Evolutionary conservation across 2,888 invertebrate species (phyloP), one percentile per base, ranked within the genome.

Genomic region (Agrochola litura): DNA sequence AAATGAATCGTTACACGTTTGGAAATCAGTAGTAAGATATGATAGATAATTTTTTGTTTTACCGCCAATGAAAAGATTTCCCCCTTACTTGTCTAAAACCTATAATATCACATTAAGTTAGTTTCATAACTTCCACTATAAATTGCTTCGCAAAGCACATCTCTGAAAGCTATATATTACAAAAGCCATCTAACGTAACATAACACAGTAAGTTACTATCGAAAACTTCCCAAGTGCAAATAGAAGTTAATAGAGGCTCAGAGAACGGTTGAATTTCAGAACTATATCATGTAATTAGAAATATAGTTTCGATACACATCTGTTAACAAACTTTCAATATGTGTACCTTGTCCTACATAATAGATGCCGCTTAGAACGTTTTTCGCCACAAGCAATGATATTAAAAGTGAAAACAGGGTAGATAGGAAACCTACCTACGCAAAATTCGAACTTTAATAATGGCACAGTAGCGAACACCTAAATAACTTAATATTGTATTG

Each of bases 241-340:
- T 69, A 76, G 43, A 78, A 82, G 73, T 76, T 79, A 82, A 76
- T 76, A 72, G 65, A 68, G 30, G 72, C 37, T 72, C 54, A 52
- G 54, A 63, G 60, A 75, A 82, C 66, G 73, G 67, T 64, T 73
- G 16, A 71, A 76, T 68, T 85, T 74, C 73, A 75, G 5, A 82
- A 72, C 73, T 79, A 73, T 30, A 73, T 52, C 54, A 79, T 71
- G 72, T 81, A 86, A 83, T 85, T 81, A 84, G 72, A 84, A 80
- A 78, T 87, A 87, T 76, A 68, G 67, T 65, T 75, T 76, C 65
- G 52, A 76, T 72, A 79, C 61, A 75, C 63, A 68, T 76, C 73
- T 63, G 76, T 43, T 30, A 60, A 16, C 43, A 63, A 77, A 72
- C 68, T 81, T 76, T 64, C n/a, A 10, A 66, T 61, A 56, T 14